Evolutionary conservation across 2,113 vertebrate genomes (phyloP).

Genomic region (Gallinago undulata): DNA sequence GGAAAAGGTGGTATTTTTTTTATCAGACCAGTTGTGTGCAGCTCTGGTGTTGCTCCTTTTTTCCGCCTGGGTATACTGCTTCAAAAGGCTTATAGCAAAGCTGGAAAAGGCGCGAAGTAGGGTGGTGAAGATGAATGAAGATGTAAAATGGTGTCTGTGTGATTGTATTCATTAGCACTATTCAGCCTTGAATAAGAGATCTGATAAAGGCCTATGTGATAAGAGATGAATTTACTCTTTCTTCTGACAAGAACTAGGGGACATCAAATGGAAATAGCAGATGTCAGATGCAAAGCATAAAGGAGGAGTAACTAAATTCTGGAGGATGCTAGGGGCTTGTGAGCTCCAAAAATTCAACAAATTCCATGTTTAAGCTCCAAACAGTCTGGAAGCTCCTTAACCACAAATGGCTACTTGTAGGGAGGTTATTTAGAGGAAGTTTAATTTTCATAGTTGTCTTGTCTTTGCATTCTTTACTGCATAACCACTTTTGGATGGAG

Average conservation of each 20-base stretch:
- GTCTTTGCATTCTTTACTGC: neutral
- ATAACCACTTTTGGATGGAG: neutral
- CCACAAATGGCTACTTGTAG: neutral
- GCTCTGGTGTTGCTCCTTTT: neutral
- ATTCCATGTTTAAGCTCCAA: neutral
- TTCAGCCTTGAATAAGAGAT: neutral
- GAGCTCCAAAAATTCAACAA: neutral
- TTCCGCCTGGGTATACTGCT: accelerated
- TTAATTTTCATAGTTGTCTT: neutral
- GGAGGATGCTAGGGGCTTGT: neutral
- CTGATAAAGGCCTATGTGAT: neutral
- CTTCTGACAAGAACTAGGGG: neutral
- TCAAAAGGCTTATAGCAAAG: neutral
- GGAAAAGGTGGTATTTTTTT: neutral
- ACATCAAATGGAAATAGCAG: neutral
- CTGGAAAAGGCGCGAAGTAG: neutral
- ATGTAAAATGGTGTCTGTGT: neutral
- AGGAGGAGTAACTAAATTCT: neutral
- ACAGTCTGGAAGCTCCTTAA: neutral
- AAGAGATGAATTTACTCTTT: neutral
- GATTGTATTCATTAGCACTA: neutral
- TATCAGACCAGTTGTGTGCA: neutral
- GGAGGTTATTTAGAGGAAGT: neutral
- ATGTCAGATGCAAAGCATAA: neutral
- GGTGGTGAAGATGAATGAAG: neutral